Evolutionary conservation across 2,888 invertebrate genomes (phyloP).

Genomic region (Hirudinaria manillensis): DNA sequence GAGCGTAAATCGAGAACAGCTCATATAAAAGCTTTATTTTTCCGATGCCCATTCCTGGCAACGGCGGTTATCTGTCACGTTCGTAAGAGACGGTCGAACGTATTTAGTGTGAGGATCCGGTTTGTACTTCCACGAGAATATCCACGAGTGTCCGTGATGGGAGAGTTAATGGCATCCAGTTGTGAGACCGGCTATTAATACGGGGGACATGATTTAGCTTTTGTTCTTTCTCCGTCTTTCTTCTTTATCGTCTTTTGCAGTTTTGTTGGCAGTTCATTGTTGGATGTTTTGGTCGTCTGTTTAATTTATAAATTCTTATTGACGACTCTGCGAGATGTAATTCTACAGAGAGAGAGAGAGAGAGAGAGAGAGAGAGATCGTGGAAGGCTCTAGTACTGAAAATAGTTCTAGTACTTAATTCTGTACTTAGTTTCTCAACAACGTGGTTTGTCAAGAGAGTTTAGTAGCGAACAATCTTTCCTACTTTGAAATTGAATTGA

Average conservation of each 20-base stretch:
- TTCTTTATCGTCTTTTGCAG: too few species aligned
- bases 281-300: too few species aligned
- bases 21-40: neutral
- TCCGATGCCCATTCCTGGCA: neutral
- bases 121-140: conserved; percentile 10
- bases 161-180: conserved; percentile 8
- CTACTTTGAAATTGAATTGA: too few species aligned
- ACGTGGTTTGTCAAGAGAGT: too few species aligned
- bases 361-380: neutral
- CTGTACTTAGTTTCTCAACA: too few species aligned
- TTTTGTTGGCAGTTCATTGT: too few species aligned
- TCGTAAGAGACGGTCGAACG: conserved; percentile 4
- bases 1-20: neutral
- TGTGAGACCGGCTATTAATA: conserved; percentile 5
- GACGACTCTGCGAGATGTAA: neutral
- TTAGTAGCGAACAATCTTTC: too few species aligned
- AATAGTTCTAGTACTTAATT: too few species aligned
- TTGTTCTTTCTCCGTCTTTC: neutral
- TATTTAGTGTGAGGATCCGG: conserved; percentile 10
- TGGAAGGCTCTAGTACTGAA: too few species aligned
- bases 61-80: conserved; percentile 15
- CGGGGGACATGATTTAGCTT: neutral
- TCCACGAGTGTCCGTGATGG: neutral
- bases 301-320: too few species aligned
- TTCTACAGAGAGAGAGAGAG: neutral